These are phyloP conservation scores for Hippopotamus amphibius DNA, from an alignment of 2,113 vertebrate genomes.

Conservation along the genomic window DNA sequence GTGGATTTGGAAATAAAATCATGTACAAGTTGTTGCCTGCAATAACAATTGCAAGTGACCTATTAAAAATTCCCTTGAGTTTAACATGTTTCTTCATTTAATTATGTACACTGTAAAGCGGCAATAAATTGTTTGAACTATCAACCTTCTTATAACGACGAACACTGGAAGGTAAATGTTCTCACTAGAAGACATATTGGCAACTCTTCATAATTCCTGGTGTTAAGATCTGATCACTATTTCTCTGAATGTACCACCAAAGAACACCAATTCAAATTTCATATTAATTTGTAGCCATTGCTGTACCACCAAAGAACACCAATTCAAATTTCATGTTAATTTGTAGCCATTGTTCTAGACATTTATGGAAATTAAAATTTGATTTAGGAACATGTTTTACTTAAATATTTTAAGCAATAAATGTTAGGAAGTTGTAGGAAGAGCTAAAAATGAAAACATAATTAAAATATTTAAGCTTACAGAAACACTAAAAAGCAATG, in stretches of 20 bases:
- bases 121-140: constrained; percentile 85
- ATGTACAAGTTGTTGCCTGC: constrained; percentile 95
- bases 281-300: constrained; percentile 74
- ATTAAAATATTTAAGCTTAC: constrained; percentile 55
- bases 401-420: constrained; percentile 68
- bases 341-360: constrained; percentile 67
- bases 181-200: constrained; percentile 81
- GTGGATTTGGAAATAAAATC: constrained; percentile 93
- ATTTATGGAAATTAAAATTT: constrained; percentile 77
- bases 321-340: constrained; percentile 80
- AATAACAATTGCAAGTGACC: constrained; percentile 98
- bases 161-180: constrained; percentile 84
- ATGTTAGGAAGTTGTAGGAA: constrained; percentile 61
- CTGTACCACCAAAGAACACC: constrained; percentile 79
- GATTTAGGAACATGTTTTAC: constrained; percentile 59
- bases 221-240: constrained; percentile 81
- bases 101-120: constrained; percentile 85
- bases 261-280: constrained; percentile 82
- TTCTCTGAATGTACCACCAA: constrained; percentile 82
- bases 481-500: not conserved
- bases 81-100: constrained; percentile 89
- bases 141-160: constrained; percentile 81
- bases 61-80: constrained; percentile 93
- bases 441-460: constrained; percentile 45
- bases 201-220: constrained; percentile 80